These are phyloP conservation scores for Platanista minor DNA, from an alignment of 2,113 vertebrate species.

Conservation along the genomic window DNA sequence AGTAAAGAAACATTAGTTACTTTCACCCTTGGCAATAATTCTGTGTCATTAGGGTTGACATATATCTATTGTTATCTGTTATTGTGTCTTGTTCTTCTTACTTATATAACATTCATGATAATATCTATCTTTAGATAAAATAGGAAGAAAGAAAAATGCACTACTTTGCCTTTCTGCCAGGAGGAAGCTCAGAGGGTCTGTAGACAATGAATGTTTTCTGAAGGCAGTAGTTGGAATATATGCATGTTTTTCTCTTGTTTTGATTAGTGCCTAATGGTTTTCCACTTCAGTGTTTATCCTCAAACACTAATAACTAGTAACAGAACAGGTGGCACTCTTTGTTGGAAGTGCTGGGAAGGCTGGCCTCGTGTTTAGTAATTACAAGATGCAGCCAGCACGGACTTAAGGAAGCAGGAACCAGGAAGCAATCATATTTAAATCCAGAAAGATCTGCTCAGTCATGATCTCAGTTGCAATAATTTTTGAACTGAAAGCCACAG, in stretches of 20 bases:
- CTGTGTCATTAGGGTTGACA: neutral
- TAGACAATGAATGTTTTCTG: neutral
- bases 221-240: neutral
- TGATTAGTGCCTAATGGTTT: neutral
- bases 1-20: neutral
- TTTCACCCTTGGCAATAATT: neutral
- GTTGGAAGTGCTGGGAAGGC: neutral
- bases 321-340: neutral
- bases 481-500: neutral
- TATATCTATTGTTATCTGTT: neutral
- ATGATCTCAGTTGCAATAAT: neutral
- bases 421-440: neutral
- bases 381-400: neutral
- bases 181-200: neutral
- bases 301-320: neutral
- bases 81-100: neutral
- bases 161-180: neutral
- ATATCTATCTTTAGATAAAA: neutral
- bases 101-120: neutral
- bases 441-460: neutral
- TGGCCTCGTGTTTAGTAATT: neutral
- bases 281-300: neutral
- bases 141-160: neutral
- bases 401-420: neutral
- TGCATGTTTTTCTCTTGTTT: neutral